Percentiles rank a stretch among this genome's conserved stretches.
Conservation (phyloP, 2,888 invertebrate genomes). For the Tineola bisselliella region DNA sequence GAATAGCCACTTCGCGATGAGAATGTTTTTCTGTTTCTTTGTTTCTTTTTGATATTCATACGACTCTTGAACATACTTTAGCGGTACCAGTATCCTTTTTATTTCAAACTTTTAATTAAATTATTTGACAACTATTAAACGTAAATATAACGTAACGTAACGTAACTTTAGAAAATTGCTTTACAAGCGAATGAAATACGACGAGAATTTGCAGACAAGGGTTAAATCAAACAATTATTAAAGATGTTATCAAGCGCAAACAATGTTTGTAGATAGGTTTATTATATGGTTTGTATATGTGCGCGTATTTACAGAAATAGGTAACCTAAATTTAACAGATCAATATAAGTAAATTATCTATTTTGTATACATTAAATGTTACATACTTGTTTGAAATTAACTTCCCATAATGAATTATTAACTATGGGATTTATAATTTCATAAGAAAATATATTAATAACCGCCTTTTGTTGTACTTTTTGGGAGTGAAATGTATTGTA, state of each 20-base stretch:
- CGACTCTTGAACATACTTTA: not conserved
- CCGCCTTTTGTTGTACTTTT: not conserved
- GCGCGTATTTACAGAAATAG: slow-evolving; percentile 1
- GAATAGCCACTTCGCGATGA: slow-evolving; percentile 31
- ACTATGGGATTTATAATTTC: not conserved
- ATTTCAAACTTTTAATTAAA: not conserved
- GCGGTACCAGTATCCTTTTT: not conserved
- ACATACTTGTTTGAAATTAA: not conserved
- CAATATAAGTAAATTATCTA: slow-evolving; percentile 6
- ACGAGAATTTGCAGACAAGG: not conserved
- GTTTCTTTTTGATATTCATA: not conserved
- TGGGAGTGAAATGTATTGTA: not conserved
- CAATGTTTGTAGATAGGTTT: not conserved
- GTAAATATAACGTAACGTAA: too few relatives aligned
- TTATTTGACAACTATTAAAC: not conserved
- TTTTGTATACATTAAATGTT: not conserved
- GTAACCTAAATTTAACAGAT: slow-evolving; percentile 4
- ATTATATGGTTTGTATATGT: not conserved
- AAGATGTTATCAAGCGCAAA: not conserved
- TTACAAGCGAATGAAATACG: not conserved
- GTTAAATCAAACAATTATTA: slow-evolving; percentile 4
- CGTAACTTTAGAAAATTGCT: not conserved
- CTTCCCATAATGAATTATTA: not conserved
- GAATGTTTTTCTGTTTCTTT: slow-evolving; percentile 28
- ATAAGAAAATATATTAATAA: not conserved